A percentile compares a stretch with the other conserved stretches of the same genome.
Conservation (phyloP, 2,113 vertebrate species). For the Corythoichthys haematopterus region DNA sequence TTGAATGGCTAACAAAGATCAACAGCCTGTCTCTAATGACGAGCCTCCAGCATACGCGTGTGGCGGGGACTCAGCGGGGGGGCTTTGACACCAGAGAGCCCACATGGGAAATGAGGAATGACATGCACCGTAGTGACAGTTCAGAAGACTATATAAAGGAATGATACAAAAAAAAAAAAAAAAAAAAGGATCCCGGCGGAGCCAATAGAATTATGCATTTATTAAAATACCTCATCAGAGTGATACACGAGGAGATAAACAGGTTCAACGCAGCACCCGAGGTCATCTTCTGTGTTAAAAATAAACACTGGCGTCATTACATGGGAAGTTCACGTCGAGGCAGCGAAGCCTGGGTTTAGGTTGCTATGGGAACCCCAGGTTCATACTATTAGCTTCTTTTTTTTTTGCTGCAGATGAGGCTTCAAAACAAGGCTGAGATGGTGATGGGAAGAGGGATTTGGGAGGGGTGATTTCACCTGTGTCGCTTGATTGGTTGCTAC, state of each 20-base stretch:
- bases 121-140: slow-evolving; percentile 26
- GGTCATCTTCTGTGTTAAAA: slow-evolving; percentile 51
- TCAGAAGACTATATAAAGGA: slow-evolving; percentile 32
- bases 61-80: slow-evolving; percentile 32
- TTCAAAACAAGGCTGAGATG: slow-evolving; percentile 30
- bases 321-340: slow-evolving; percentile 53
- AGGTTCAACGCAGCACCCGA: slow-evolving; percentile 6
- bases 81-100: slow-evolving; percentile 24
- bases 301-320: slow-evolving; percentile 47
- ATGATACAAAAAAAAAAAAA: not conserved
- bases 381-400: slow-evolving; percentile 50
- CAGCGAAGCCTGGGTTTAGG: slow-evolving; percentile 53
- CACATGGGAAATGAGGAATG: slow-evolving; percentile 38
- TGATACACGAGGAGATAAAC: slow-evolving; percentile 1
- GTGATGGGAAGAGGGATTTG: not conserved
- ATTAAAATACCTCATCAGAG: slow-evolving; percentile 1
- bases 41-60: slow-evolving; percentile 20
- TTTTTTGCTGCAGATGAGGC: slow-evolving; percentile 53
- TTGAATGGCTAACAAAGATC: slow-evolving; percentile 60
- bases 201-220: slow-evolving; percentile 1
- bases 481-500: slow-evolving; percentile 15
- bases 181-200: not conserved
- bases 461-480: slow-evolving; percentile 15
- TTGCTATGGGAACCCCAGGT: slow-evolving; percentile 75
- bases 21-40: slow-evolving; percentile 59